Percentiles rank a stretch among this genome's conserved stretches.
Conservation (phyloP, 2,797 vertebrate genomes). For the Hydrophis major region DNA sequence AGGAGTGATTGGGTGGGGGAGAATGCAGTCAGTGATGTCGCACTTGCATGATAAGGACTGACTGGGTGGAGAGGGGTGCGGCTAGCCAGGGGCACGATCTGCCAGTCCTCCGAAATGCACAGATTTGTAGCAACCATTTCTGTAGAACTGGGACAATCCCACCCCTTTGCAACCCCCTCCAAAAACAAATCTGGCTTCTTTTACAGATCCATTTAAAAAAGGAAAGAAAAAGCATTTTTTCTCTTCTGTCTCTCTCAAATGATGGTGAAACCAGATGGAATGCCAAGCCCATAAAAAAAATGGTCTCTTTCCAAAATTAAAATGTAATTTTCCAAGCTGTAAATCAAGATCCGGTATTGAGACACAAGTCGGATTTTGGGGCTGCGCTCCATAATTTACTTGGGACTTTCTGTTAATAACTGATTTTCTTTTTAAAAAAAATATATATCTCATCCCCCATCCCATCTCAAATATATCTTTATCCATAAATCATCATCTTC, state of each 20-base stretch:
- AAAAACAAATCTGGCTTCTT: not conserved
- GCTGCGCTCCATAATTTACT: slow-evolving; percentile 35
- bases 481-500: too few species aligned
- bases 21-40: too few species aligned
- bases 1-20: too few species aligned
- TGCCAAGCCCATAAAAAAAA: slow-evolving; percentile 11
- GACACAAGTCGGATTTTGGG: not conserved
- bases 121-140: too few species aligned
- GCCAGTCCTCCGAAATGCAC: too few species aligned
- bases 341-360: slow-evolving; percentile 35
- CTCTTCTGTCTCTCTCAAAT: not conserved
- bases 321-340: slow-evolving; percentile 38
- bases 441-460: slow-evolving; percentile 16
- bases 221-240: not conserved
- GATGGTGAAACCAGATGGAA: not conserved
- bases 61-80: too few species aligned
- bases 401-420: slow-evolving; percentile 29
- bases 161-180: too few species aligned
- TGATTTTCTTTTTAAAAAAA: slow-evolving; percentile 26
- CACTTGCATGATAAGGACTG: too few species aligned
- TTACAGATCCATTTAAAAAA: too few species aligned
- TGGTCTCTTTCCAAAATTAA: slow-evolving; percentile 12
- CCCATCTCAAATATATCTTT: too few species aligned
- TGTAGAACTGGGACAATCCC: too few species aligned
- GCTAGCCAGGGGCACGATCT: too few species aligned